Evolutionary conservation across 2,113 vertebrate species (phyloP).

Genomic region (Bungarus multicinctus): DNA sequence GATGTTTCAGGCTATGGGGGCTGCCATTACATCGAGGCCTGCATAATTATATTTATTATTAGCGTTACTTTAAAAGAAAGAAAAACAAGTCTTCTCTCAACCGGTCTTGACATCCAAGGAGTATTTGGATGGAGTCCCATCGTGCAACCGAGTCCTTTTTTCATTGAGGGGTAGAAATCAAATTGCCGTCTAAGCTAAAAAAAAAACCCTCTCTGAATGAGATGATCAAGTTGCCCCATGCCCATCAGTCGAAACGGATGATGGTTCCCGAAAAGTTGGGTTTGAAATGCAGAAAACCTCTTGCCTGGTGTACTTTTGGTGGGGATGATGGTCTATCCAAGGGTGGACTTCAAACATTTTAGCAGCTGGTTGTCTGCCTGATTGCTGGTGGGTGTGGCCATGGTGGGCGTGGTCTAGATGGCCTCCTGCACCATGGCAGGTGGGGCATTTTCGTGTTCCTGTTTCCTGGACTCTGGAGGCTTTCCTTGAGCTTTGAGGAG

Average conservation of each 20-base stretch:
- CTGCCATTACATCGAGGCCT: constrained; percentile 48
- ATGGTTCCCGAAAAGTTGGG: too few species aligned
- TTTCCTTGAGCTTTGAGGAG: too few species aligned
- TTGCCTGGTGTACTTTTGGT: background rate
- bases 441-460: too few species aligned
- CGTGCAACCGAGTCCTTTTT: constrained; percentile 51
- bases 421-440: too few species aligned
- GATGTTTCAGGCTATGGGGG: constrained; percentile 48
- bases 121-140: constrained; percentile 41
- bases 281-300: background rate
- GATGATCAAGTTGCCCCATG: too few species aligned
- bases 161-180: constrained; percentile 42
- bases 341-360: too few species aligned
- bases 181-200: constrained; percentile 25
- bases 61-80: constrained; percentile 37
- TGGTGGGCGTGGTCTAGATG: too few species aligned
- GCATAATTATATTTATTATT: constrained; percentile 37
- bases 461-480: too few species aligned
- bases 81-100: constrained; percentile 9
- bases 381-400: too few species aligned
- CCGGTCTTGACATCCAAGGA: constrained; percentile 22
- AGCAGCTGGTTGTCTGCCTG: too few species aligned
- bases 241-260: background rate
- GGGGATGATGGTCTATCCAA: background rate
- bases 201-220: background rate